Conservation (phyloP, 2,888 invertebrate species). For the Orchesella flavescens region DNA sequence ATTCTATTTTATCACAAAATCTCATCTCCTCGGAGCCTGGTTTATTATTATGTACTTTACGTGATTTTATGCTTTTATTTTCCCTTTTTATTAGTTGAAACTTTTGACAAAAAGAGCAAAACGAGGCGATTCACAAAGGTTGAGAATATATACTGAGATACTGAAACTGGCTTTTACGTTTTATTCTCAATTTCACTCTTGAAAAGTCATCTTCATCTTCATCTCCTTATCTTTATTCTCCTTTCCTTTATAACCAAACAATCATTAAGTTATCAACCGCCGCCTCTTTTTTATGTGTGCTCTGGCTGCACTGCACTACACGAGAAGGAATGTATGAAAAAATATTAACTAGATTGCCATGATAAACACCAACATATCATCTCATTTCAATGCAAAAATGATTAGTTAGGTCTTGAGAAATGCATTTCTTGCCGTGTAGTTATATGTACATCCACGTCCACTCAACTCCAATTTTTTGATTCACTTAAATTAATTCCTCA, state of each 20-base stretch:
- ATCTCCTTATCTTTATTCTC: slow-evolving; percentile 4
- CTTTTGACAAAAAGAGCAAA: neutral
- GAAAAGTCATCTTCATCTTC: slow-evolving; percentile 27
- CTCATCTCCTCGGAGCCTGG: slow-evolving; percentile 31
- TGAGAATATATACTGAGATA: too few species aligned
- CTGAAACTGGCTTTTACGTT: too few species aligned
- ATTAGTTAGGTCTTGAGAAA: too few species aligned
- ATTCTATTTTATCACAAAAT: slow-evolving; percentile 7
- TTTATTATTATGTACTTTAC: slow-evolving; percentile 54
- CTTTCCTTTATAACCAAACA: slow-evolving; percentile 12
- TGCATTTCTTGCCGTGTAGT: too few species aligned
- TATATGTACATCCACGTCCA: too few species aligned
- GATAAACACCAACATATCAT: slow-evolving; percentile 33
- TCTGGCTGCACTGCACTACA: slow-evolving; percentile 25
- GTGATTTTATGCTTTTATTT: slow-evolving; percentile 51
- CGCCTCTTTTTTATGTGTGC: slow-evolving; percentile 42
- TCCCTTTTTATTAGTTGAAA: slow-evolving; percentile 32
- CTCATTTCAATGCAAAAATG: neutral
- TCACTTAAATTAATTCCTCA: slow-evolving; percentile 52
- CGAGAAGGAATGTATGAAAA: slow-evolving; percentile 34
- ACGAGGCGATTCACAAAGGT: slow-evolving; percentile 23
- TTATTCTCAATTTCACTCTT: neutral
- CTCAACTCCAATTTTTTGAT: slow-evolving; percentile 9
- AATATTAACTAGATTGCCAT: neutral
- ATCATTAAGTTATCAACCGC: slow-evolving; percentile 56